Conservation (phyloP, 1,140 invertebrate species). For the Psix sp. region DNA sequence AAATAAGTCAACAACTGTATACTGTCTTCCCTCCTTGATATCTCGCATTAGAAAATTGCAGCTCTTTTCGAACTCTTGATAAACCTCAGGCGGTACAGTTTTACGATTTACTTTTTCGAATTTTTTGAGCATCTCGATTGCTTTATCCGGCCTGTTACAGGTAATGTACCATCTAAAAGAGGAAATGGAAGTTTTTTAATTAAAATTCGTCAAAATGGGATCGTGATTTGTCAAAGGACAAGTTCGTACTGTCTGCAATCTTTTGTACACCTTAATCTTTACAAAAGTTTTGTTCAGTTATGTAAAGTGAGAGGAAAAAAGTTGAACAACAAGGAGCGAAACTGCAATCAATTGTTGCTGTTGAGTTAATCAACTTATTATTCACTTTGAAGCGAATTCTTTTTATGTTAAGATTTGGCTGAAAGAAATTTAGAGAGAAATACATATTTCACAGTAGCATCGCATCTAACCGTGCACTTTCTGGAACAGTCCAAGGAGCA, state of each 20-base stretch:
- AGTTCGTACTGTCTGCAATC: too few relatives aligned
- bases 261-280: too few relatives aligned
- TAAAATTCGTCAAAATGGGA: too few relatives aligned
- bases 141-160: constrained; percentile 86
- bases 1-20: constrained; percentile 88
- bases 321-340: background rate
- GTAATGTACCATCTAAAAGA: constrained; percentile 84
- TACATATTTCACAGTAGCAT: too few relatives aligned
- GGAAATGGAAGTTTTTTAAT: constrained; percentile 6
- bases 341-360: too few relatives aligned
- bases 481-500: constrained; percentile 86
- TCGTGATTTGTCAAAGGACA: too few relatives aligned
- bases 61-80: constrained; percentile 84
- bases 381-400: too few relatives aligned
- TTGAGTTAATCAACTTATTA: too few relatives aligned
- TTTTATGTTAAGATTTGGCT: background rate
- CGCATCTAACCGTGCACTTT: constrained; percentile 84
- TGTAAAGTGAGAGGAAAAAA: constrained; percentile 6
- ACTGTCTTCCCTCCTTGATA: constrained; percentile 81
- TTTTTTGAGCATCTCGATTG: constrained; percentile 86
- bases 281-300: too few relatives aligned
- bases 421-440: too few relatives aligned
- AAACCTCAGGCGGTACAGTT: constrained; percentile 83
- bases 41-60: constrained; percentile 81
- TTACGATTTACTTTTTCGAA: constrained; percentile 88